Base-by-base conservation (phyloP, 2,797 vertebrate species). In the Oreochromis mossambicus region DNA sequence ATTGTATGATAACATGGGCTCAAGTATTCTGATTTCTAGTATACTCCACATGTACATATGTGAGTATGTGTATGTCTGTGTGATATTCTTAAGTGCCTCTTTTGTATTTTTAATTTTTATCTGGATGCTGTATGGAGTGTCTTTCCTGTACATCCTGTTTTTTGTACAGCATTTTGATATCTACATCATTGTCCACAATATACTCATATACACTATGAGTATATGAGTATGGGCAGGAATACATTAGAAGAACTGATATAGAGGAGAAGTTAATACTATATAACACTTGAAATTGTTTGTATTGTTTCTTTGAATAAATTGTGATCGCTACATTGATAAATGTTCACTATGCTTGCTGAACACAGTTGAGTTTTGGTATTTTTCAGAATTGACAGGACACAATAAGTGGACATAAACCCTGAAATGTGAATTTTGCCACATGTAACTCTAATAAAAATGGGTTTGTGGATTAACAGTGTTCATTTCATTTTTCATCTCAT, bases 41-140 rank as follows among this genome's bases (percentile, higher is more conserved):
- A 58, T 88, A 83, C 14, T 86, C 54, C 85, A 56, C 41, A 24
- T 85, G 70, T 85, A 82, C 19, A 52, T 82, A 38, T 79, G 43
- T 66, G 29, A 17, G 21, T 82, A 26, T 73, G 46, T 51, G 48
- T 82, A n/a, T 78, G 48, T 84, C 78, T 66, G 21, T 82, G 32
- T 77, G 79, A 91, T 90, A 88, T 91, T 93, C 92, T 93, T 84
- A 96, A 96, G 95, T 96, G 95, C 95, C 95, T 96, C 88, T 95
- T 95, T 95, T 95, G 92, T 93, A 94, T 90, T 91, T 91, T 90
- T 91, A 6, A 66, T 79, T 86, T 93, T 91, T 54, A 84, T 80
- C 85, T 91, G 82, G 92, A 85, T 79, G 85, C 89, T 85, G 76
- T 90, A 79, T 81, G 26, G 38, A 81, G 82, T 83, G 86, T 89